Conservation (phyloP, 2,113 vertebrate species). For the Gymnogyps californianus region DNA sequence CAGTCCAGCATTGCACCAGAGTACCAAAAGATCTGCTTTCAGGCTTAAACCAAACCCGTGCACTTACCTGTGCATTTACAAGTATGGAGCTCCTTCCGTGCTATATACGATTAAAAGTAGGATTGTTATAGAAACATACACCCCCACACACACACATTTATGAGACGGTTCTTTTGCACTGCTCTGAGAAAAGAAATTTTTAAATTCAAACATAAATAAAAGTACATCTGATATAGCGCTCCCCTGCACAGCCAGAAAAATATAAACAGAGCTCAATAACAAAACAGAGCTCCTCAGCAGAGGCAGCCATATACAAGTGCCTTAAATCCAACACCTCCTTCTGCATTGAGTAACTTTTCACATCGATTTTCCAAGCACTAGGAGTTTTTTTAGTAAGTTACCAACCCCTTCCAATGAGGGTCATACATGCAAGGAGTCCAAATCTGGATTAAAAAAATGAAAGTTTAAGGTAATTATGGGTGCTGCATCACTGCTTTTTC, state of each 20-base stretch:
- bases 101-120: neutral
- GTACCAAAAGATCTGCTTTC: neutral
- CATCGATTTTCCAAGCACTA: neutral
- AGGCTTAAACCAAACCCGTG: accelerated
- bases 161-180: neutral
- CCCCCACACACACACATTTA: neutral
- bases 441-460: neutral
- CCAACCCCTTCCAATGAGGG: neutral
- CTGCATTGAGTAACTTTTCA: neutral
- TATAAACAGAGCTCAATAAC: neutral
- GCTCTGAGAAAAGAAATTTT: neutral
- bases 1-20: neutral
- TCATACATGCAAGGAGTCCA: neutral
- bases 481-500: neutral
- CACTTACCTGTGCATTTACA: too few species aligned
- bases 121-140: neutral
- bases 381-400: neutral
- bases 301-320: neutral
- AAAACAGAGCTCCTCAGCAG: neutral
- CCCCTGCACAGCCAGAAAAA: neutral
- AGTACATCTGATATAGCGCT: neutral
- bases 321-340: neutral
- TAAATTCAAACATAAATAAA: neutral
- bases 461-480: neutral
- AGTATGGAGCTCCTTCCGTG: accelerated